Evolutionary conservation across 2,888 invertebrate species (phyloP), one percentile per base, ranked within the genome.

Genomic region (Xylophagus ater): DNA sequence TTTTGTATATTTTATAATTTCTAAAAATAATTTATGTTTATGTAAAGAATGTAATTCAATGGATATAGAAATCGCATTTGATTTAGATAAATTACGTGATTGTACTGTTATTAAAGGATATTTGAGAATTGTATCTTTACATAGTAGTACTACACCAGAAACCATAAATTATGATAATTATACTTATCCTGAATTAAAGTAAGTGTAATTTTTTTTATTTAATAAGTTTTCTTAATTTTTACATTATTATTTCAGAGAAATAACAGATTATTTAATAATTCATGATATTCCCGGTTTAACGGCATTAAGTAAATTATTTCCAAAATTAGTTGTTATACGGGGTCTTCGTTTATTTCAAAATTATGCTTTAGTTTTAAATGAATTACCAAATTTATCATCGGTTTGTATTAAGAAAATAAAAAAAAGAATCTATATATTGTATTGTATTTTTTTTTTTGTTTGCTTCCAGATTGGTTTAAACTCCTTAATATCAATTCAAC

Each of bases 321-420:
- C 96, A 1, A 89, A 86, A 61, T 68, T 97, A 50, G 70, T 81
- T 25, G 77, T 93, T 34, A 92, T 97, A 49, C 73, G 92, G 30
- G 96, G 96, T 0, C 70, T 75, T 18, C 69, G 71, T 17, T 65
- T 93, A 23, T 71, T 92, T 52, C 62, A 70, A 35, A 81, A 89
- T 65, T 92, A 84, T 64, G 85, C 88, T 0, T 67, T 96, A 32
- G 75, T 88, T 45, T 68, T 90, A 21, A 82, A 76, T 55, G 81
- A 81, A 51, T 75, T 82, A 69, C 65, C 68, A 1, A 63, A 74
- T 51, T 59, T 83, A 4, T 65, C 64, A 52, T 73, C 74, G 70
- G 80, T 80, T 59, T 62, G 55, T 29, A 20, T 47, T 12, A 7
- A 15, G 12, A 17, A 23, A 30, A 23, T 18, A 13, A 12, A 23